Evolutionary conservation across 2,888 invertebrate genomes (phyloP).

Genomic region (Folsomia candida): DNA sequence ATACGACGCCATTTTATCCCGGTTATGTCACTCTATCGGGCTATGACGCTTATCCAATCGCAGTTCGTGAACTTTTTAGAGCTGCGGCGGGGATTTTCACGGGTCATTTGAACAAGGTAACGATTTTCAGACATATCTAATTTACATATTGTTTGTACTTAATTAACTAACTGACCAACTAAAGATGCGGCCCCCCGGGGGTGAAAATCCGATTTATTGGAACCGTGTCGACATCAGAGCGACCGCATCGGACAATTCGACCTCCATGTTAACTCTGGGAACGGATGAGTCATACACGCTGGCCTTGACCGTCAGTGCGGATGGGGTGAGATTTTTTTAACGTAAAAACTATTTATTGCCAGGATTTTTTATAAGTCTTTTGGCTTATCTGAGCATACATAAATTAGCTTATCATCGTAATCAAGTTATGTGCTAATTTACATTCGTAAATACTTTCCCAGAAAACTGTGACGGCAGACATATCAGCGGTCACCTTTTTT

Average conservation of each 20-base stretch:
- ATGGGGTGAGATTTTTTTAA: too few relatives aligned
- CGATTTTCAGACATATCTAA: neutral
- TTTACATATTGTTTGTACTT: too few relatives aligned
- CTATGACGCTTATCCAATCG: neutral
- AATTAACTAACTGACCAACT: too few relatives aligned
- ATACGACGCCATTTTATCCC: neutral
- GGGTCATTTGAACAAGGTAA: neutral
- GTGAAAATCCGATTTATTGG: neutral
- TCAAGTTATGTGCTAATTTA: neutral
- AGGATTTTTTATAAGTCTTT: too few relatives aligned
- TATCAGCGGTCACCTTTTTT: slow-evolving; percentile 58
- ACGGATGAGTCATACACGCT: slow-evolving; percentile 36
- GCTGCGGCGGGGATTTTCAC: neutral
- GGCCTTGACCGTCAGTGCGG: too few relatives aligned
- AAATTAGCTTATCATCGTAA: too few relatives aligned
- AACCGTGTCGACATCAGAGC: neutral
- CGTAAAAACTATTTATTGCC: too few relatives aligned
- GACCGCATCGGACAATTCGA: neutral
- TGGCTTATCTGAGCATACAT: too few relatives aligned
- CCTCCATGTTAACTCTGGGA: neutral
- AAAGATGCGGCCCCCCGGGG: too few relatives aligned
- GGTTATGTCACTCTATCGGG: neutral
- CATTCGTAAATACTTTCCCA: neutral
- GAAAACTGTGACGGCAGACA: slow-evolving; percentile 22
- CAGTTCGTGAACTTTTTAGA: neutral